Percentiles rank a stretch among this genome's conserved stretches.
These are phyloP conservation scores for Drosophila arizonae DNA, from an alignment of 1,140 invertebrate species.

Conservation along the genomic window DNA sequence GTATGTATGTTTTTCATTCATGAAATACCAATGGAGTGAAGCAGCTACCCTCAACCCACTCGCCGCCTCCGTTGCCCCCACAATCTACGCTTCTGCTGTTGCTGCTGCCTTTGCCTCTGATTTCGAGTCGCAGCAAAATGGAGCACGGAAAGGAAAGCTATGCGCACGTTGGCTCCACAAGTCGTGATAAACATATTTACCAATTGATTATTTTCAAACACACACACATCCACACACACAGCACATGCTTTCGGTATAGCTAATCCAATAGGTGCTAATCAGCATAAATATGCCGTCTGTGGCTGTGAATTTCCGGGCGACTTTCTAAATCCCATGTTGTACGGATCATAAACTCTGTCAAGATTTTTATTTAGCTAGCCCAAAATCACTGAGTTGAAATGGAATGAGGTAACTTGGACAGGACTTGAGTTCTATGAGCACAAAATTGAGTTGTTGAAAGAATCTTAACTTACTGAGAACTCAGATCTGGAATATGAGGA, in stretches of 20 bases:
- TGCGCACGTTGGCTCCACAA: slow-evolving; percentile 56
- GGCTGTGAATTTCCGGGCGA: slow-evolving; percentile 57
- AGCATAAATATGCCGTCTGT: slow-evolving; percentile 63
- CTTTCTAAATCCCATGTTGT: slow-evolving; percentile 57
- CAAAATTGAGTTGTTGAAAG: no score
- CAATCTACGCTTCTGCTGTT: not conserved
- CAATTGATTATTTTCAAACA: slow-evolving; percentile 75
- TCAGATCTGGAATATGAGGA: no score
- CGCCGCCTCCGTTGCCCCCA: not conserved
- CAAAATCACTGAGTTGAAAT: no score
- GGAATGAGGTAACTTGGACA: no score
- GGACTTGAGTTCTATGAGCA: not conserved
- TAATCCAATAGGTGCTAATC: slow-evolving; percentile 72
- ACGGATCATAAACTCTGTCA: slow-evolving; percentile 21
- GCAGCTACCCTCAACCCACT: not conserved
- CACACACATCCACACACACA: slow-evolving; percentile 35
- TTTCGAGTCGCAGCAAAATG: slow-evolving; percentile 49
- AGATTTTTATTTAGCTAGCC: not conserved
- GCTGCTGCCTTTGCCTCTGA: not conserved
- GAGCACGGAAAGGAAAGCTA: slow-evolving; percentile 66
- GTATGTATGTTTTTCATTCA: slow-evolving; percentile 33
- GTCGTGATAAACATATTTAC: slow-evolving; percentile 80
- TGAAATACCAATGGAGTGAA: slow-evolving; percentile 17
- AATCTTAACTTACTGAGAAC: no score
- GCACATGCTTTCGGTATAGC: slow-evolving; percentile 55